phyloP scores from a whole-genome alignment of 2,113 vertebrate species.

The Panurus biarmicus region DNA sequence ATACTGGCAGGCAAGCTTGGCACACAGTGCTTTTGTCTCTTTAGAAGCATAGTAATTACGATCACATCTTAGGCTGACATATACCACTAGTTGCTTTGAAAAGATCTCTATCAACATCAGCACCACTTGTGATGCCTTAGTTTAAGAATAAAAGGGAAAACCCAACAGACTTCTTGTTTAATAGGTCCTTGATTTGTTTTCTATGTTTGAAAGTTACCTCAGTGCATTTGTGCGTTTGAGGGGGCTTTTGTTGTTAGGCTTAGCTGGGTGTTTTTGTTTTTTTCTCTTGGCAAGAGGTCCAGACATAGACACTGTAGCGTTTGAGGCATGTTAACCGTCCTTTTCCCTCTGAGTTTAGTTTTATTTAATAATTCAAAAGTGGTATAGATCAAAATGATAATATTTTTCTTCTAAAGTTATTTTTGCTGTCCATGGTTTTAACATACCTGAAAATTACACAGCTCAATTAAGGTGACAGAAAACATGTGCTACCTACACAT shows the following conservation, averaged over 20 bases:
- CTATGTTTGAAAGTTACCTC: not conserved
- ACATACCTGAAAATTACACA: constrained; percentile 30
- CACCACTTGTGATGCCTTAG: not conserved
- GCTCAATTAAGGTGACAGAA: not conserved
- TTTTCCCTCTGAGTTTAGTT: constrained; percentile 23
- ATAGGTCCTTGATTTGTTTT: not conserved
- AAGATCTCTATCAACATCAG: not conserved
- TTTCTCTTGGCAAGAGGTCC: not conserved
- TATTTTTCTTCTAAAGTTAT: constrained; percentile 25
- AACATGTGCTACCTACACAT: not conserved
- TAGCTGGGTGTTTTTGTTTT: not conserved
- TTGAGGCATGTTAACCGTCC: constrained; percentile 7
- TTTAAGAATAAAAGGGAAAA: not conserved
- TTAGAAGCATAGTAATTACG: not conserved
- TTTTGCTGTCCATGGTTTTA: constrained; percentile 51
- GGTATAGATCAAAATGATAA: not conserved
- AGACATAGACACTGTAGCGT: not conserved
- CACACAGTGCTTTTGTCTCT: not conserved
- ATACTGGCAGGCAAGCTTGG: not conserved
- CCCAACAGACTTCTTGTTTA: not conserved
- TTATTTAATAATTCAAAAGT: constrained; percentile 29
- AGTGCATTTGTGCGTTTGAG: not conserved
- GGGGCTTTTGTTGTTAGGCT: not conserved
- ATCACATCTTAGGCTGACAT: not conserved
- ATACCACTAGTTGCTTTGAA: constrained; percentile 33